phyloP scores from a whole-genome alignment of 2,888 invertebrate genomes.

The Orthosia cruda region DNA sequence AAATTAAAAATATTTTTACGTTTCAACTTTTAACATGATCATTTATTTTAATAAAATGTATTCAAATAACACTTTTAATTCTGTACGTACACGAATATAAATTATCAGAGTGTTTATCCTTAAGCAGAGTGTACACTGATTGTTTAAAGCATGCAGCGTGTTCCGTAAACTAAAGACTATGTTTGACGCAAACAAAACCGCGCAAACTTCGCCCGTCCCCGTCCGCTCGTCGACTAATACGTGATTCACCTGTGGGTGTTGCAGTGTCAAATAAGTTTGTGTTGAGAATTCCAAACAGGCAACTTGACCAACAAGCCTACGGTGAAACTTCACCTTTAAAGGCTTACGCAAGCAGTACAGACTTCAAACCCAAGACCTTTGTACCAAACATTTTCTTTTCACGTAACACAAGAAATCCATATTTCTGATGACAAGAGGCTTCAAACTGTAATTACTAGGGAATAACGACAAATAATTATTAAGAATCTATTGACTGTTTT shows the following conservation, averaged over 20 bases:
- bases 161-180: constrained; percentile 38
- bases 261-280: constrained; percentile 74
- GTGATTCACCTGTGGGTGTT: constrained; percentile 64
- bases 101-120: constrained; percentile 5
- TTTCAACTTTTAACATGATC: background rate
- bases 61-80: constrained; percentile 16
- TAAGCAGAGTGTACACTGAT: constrained; percentile 35
- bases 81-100: background rate
- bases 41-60: constrained; percentile 10
- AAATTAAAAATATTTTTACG: background rate
- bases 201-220: constrained; percentile 27
- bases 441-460: constrained; percentile 79
- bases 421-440: constrained; percentile 72
- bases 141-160: constrained; percentile 39
- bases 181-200: constrained; percentile 45
- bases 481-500: constrained; percentile 88
- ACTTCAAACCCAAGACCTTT: background rate
- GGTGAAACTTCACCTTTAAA: constrained; percentile 39
- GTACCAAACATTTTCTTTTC: constrained; percentile 25
- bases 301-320: constrained; percentile 55
- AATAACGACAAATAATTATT: constrained; percentile 87
- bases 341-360: constrained; percentile 25
- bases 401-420: constrained; percentile 5
- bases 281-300: constrained; percentile 60
- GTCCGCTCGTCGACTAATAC: constrained; percentile 37